Evolutionary conservation across 2,888 invertebrate genomes (phyloP).

Genomic region (Cantharis lateralis): DNA sequence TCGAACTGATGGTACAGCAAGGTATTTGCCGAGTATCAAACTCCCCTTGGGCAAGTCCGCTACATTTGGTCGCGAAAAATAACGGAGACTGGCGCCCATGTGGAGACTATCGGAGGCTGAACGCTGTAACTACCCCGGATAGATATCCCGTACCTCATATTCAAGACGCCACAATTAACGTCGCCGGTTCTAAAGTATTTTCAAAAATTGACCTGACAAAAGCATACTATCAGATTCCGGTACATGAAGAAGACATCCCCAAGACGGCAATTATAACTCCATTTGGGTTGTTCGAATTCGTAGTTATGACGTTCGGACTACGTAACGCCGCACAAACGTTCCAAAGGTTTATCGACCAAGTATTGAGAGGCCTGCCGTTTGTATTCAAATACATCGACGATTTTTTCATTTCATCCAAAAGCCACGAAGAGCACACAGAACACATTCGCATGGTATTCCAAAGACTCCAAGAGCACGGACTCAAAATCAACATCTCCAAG

Average conservation of each 20-base stretch:
- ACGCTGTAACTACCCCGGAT: slow-evolving; percentile 33
- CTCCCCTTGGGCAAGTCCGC: slow-evolving; percentile 50
- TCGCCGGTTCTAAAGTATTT: not conserved
- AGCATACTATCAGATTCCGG: slow-evolving; percentile 14
- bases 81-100: slow-evolving; percentile 30
- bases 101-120: slow-evolving; percentile 45
- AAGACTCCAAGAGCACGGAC: no score
- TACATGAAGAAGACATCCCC: slow-evolving; percentile 11
- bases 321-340: slow-evolving; percentile 39
- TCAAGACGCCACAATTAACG: not conserved
- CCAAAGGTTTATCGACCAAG: slow-evolving; percentile 37
- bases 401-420: no score
- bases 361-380: no score
- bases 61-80: slow-evolving; percentile 39
- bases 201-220: not conserved
- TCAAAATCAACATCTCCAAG: no score
- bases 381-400: no score
- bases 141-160: slow-evolving; percentile 47
- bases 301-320: slow-evolving; percentile 37
- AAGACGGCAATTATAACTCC: slow-evolving; percentile 42
- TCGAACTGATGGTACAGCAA: no score
- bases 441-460: no score
- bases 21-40: slow-evolving; percentile 53
- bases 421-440: no score
- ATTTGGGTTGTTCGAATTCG: slow-evolving; percentile 36